A percentile compares a stretch with the other conserved stretches of the same genome.
These are phyloP conservation scores for Drosophila quadrilineata DNA, from an alignment of 1,140 invertebrate species.

Conservation along the genomic window DNA sequence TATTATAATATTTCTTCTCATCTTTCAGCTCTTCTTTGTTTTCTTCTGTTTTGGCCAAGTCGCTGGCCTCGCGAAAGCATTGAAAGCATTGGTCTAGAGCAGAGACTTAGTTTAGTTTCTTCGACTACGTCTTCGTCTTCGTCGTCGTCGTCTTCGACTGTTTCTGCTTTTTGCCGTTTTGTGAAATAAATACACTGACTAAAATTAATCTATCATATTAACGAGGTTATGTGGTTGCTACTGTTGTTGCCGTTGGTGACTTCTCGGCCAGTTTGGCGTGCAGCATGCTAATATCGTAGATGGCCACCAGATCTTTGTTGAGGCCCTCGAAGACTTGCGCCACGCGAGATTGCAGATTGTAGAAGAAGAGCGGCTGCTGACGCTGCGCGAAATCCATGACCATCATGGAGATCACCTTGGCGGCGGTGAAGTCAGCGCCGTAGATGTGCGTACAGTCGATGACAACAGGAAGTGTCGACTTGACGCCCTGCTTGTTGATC, in stretches of 20 bases:
- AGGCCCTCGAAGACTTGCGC: conserved; percentile 89
- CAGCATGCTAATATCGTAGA: conserved; percentile 87
- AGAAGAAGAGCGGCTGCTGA: conserved; percentile 89
- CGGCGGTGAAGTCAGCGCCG: conserved; percentile 91
- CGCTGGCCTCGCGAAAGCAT: conserved; percentile 52
- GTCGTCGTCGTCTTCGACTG: no score
- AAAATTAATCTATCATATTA: conserved; percentile 41
- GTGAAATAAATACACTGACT: conserved; percentile 43
- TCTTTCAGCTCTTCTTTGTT: neutral
- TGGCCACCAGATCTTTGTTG: conserved; percentile 87
- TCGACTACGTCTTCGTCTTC: no score
- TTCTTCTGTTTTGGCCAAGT: conserved; percentile 18
- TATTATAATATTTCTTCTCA: neutral
- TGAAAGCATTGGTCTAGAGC: conserved; percentile 50
- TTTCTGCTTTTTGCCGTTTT: conserved; percentile 8
- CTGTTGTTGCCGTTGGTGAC: conserved; percentile 8
- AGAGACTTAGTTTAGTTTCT: neutral
- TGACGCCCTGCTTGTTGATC: conserved; percentile 89
- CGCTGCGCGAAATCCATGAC: conserved; percentile 88
- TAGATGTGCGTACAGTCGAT: conserved; percentile 92
- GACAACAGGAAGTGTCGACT: conserved; percentile 87
- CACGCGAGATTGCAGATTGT: conserved; percentile 90
- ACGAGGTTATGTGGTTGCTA: conserved; percentile 48
- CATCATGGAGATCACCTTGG: conserved; percentile 87
- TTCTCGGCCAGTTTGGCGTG: conserved; percentile 85